These are phyloP conservation scores for Esperia sulphurella DNA, from an alignment of 2,888 invertebrate species.

Conservation along the genomic window DNA sequence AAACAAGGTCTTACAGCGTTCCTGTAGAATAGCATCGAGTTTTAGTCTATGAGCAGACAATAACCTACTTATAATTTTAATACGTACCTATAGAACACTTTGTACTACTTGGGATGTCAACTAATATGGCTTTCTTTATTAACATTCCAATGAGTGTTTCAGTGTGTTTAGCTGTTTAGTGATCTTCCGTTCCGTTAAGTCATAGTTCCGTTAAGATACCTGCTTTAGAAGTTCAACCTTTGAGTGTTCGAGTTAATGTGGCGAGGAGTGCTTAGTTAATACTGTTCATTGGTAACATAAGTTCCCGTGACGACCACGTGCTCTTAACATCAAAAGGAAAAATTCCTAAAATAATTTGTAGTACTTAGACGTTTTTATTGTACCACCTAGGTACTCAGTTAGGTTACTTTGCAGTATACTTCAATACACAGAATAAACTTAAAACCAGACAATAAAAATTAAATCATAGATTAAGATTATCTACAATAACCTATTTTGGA, in stretches of 20 bases:
- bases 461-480: no score
- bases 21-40: no score
- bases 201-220: no score
- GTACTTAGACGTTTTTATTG: neutral
- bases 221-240: slow-evolving; percentile 20
- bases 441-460: no score
- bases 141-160: neutral
- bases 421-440: no score
- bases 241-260: slow-evolving; percentile 34
- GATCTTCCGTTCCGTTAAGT: neutral
- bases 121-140: no score
- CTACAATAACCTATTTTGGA: no score
- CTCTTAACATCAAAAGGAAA: neutral
- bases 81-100: no score
- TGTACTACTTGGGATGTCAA: no score
- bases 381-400: neutral
- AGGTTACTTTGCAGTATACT: neutral
- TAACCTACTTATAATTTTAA: no score
- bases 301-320: slow-evolving; percentile 3
- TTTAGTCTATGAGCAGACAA: no score
- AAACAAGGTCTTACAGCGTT: no score
- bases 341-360: neutral
- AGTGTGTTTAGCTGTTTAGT: neutral
- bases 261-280: slow-evolving; percentile 17
- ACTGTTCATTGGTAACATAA: slow-evolving; percentile 2